phyloP scores from a whole-genome alignment of 2,113 vertebrate species.

The Calcarius ornatus region DNA sequence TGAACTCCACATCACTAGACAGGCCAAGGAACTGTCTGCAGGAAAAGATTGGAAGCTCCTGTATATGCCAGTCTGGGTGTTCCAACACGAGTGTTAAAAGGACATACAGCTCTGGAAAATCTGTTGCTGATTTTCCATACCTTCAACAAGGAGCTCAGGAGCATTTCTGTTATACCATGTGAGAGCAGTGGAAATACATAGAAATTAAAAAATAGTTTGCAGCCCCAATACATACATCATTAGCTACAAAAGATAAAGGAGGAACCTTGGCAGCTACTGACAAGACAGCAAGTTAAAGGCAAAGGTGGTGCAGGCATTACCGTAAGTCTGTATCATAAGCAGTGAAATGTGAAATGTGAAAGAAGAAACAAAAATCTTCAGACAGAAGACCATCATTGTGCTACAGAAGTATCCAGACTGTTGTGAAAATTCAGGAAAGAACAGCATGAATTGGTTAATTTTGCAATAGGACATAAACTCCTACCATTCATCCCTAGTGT shows the following conservation, averaged over 20 bases:
- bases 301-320: neutral
- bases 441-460: slow-evolving; percentile 26
- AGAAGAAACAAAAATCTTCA: neutral
- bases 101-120: neutral
- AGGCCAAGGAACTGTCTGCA: neutral
- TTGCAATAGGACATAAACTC: slow-evolving; percentile 31
- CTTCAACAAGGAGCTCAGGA: neutral
- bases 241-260: neutral
- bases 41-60: neutral
- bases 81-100: neutral
- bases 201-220: neutral
- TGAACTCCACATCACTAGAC: neutral
- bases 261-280: neutral
- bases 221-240: neutral
- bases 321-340: neutral
- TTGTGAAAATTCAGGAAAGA: slow-evolving; percentile 11
- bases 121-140: neutral
- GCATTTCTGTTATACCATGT: neutral
- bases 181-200: neutral
- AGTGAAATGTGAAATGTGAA: neutral
- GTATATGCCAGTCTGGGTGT: neutral
- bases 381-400: neutral
- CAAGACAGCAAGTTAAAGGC: neutral
- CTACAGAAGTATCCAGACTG: neutral
- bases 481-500: slow-evolving; percentile 47